These are phyloP conservation scores for Drosophila leontia DNA, from an alignment of 1,140 invertebrate genomes.

Conservation along the genomic window DNA sequence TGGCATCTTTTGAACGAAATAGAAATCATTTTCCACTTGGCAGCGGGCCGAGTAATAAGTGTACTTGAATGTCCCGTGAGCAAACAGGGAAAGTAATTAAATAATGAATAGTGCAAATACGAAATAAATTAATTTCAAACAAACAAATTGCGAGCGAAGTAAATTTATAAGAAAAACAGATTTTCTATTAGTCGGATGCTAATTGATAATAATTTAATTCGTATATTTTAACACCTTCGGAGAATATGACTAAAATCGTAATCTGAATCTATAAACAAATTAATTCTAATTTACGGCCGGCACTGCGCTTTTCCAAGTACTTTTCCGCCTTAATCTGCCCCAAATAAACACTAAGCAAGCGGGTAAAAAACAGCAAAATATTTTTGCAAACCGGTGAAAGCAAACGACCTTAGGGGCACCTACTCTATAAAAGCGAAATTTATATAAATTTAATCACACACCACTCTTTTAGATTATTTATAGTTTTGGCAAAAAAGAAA, in stretches of 20 bases:
- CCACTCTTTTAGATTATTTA: constrained; percentile 38
- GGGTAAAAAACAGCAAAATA: constrained; percentile 33
- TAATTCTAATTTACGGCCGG: constrained; percentile 13
- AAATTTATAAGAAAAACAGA: constrained; percentile 20
- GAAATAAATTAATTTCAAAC: constrained; percentile 13
- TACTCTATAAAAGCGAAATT: constrained; percentile 45
- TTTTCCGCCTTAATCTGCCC: constrained; percentile 41
- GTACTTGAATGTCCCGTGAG: constrained; percentile 39
- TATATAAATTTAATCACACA: constrained; percentile 43
- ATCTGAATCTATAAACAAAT: constrained; percentile 28
- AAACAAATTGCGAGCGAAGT: constrained; percentile 31
- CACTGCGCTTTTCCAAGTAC: constrained; percentile 29
- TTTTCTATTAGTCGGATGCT: constrained; percentile 60
- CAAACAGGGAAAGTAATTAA: constrained; percentile 39
- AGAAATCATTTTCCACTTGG: constrained; percentile 59
- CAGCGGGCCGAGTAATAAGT: constrained; percentile 59
- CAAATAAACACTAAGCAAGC: constrained; percentile 33
- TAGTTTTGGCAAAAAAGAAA: constrained; percentile 37
- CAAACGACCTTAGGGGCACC: constrained; percentile 45
- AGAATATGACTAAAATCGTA: constrained; percentile 6
- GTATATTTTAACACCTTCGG: constrained; percentile 42
- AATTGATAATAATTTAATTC: constrained; percentile 50
- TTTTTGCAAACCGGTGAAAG: constrained; percentile 36
- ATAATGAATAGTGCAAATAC: constrained; percentile 22
- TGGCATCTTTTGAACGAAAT: constrained; percentile 43